Conservation (phyloP, 2,113 vertebrate species). For the Pterocles gutturalis region DNA sequence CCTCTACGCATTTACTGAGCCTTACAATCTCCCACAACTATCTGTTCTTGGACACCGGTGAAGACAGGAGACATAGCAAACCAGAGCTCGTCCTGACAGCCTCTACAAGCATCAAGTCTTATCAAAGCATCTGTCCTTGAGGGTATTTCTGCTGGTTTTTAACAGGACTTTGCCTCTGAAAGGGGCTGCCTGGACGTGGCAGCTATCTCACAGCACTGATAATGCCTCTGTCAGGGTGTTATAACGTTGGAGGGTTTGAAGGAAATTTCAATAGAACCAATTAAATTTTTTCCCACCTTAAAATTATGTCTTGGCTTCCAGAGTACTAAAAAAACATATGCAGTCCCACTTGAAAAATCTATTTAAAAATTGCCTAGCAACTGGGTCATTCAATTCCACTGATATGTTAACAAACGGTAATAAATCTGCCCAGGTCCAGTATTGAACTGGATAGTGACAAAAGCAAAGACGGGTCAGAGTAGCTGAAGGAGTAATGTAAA, state of each 20-base stretch:
- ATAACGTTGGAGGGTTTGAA: fast-evolving
- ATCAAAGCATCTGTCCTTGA: background rate
- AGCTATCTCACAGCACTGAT: background rate
- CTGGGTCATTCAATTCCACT: background rate
- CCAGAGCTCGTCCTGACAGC: background rate
- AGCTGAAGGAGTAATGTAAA: background rate
- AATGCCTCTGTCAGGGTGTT: background rate
- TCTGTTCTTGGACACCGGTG: background rate
- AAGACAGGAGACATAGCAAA: background rate
- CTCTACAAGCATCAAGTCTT: background rate
- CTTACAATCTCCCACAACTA: background rate
- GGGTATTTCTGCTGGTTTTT: background rate
- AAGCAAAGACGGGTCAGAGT: background rate
- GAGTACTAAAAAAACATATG: background rate
- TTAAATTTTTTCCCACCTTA: fast-evolving
- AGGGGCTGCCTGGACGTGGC: background rate
- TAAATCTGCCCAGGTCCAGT: background rate
- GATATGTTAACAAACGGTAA: background rate
- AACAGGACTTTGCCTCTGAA: background rate
- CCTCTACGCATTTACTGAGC: background rate
- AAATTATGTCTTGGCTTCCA: background rate
- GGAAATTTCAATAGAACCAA: background rate
- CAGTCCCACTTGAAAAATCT: background rate
- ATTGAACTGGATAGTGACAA: background rate
- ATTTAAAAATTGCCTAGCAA: background rate